phyloP scores from a whole-genome alignment of 1,140 invertebrate genomes.

The Eueides isabella region DNA sequence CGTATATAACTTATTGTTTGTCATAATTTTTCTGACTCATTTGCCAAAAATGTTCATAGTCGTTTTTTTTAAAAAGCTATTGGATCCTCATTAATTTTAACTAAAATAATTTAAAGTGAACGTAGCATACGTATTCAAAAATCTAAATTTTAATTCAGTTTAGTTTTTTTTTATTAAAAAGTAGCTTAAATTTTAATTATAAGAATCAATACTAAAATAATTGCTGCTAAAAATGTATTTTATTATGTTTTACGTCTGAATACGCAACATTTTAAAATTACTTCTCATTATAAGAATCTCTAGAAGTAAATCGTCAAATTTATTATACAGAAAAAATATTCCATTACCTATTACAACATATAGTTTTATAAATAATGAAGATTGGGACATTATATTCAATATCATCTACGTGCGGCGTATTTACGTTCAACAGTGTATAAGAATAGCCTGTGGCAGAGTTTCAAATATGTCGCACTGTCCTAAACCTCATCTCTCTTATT shows the following conservation, averaged over 20 bases:
- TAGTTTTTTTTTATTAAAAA: too few relatives aligned
- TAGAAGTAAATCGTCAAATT: background rate
- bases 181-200: too few relatives aligned
- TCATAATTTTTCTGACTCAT: conserved; percentile 34
- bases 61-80: too few relatives aligned
- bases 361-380: conserved; percentile 44
- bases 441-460: conserved; percentile 78
- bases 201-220: too few relatives aligned
- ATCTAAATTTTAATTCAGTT: too few relatives aligned
- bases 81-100: background rate
- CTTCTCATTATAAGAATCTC: background rate
- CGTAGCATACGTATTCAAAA: too few relatives aligned
- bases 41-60: conserved; percentile 26
- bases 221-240: too few relatives aligned
- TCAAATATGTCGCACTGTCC: conserved; percentile 78
- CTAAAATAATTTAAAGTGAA: background rate
- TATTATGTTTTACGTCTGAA: too few relatives aligned
- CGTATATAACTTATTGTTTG: conserved; percentile 61
- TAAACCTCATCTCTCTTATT: conserved; percentile 61
- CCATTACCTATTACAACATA: background rate
- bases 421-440: conserved; percentile 61
- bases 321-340: background rate
- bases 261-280: too few relatives aligned
- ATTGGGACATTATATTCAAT: conserved; percentile 29
- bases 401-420: conserved; percentile 57